Evolutionary conservation across 2,888 invertebrate species (phyloP).

Genomic region (Neoaliturus tenellus): DNA sequence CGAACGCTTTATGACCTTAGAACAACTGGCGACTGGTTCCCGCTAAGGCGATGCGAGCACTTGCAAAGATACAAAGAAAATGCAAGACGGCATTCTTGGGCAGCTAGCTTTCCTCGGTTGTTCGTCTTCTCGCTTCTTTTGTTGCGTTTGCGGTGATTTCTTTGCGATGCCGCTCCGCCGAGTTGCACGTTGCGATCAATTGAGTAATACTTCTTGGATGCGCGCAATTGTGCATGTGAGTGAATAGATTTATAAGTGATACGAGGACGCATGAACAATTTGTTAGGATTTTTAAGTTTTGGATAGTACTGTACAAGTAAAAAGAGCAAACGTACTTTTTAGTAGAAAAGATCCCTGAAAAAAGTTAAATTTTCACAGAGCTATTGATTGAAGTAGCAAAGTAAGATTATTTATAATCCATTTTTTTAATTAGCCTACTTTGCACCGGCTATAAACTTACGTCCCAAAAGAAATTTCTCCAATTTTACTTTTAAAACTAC

Average conservation of each 20-base stretch:
- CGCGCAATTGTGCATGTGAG: background rate
- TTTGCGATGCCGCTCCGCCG: background rate
- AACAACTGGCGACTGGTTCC: background rate
- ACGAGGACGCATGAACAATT: too few relatives aligned
- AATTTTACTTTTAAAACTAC: too few relatives aligned
- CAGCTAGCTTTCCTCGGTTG: background rate
- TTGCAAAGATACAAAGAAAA: constrained; percentile 11
- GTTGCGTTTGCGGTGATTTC: background rate
- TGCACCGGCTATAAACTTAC: too few relatives aligned
- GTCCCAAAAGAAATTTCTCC: too few relatives aligned
- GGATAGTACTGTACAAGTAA: too few relatives aligned
- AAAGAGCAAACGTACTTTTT: too few relatives aligned
- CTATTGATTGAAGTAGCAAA: too few relatives aligned
- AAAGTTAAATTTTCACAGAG: too few relatives aligned
- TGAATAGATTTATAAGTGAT: background rate
- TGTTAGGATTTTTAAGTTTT: too few relatives aligned
- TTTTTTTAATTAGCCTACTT: too few relatives aligned
- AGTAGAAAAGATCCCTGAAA: too few relatives aligned
- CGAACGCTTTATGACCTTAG: background rate
- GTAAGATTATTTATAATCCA: too few relatives aligned
- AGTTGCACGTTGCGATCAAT: background rate
- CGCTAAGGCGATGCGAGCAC: background rate
- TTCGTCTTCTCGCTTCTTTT: background rate
- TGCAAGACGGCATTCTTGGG: constrained; percentile 5
- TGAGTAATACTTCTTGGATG: background rate